A percentile compares a stretch with the other conserved stretches of the same genome.
These are phyloP conservation scores for Ariopsis seemanni DNA, from an alignment of 2,113 vertebrate species.

Conservation along the genomic window DNA sequence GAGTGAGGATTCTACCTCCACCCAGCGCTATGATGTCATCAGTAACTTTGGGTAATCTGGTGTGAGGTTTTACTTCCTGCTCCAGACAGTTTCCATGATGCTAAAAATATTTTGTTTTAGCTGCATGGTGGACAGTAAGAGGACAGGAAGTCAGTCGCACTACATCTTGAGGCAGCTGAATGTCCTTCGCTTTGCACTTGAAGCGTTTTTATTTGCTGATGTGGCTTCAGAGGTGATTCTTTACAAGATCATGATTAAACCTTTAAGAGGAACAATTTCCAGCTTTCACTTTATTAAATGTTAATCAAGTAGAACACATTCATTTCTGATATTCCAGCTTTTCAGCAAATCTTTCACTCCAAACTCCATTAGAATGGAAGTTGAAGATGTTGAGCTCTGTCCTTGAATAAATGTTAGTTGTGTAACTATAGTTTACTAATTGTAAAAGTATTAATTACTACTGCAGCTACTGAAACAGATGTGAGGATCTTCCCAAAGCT, in stretches of 20 bases:
- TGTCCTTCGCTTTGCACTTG: conserved; percentile 62
- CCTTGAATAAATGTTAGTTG: background rate
- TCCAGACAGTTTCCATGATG: background rate
- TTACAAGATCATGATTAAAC: too few relatives aligned
- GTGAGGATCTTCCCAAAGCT: background rate
- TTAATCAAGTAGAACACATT: background rate
- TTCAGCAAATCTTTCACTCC: background rate
- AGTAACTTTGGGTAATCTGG: conserved; percentile 53
- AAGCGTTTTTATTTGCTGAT: conserved; percentile 61
- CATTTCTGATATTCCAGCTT: background rate
- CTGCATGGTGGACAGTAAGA: conserved; percentile 68
- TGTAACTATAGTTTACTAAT: too few relatives aligned
- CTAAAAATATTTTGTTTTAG: conserved; percentile 43
- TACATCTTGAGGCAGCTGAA: conserved; percentile 47
- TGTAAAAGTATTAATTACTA: too few relatives aligned
- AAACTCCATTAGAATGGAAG: background rate
- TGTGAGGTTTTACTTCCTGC: background rate
- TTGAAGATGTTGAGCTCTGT: background rate
- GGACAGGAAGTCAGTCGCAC: conserved; percentile 57
- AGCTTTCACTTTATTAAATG: background rate
- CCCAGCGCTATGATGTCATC: conserved; percentile 58
- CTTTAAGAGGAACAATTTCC: too few relatives aligned
- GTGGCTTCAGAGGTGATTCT: conserved; percentile 28
- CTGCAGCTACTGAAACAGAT: too few relatives aligned
- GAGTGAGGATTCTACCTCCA: conserved; percentile 50